Conservation (phyloP, 2,797 vertebrate genomes). For the Gambelia wislizenii region DNA sequence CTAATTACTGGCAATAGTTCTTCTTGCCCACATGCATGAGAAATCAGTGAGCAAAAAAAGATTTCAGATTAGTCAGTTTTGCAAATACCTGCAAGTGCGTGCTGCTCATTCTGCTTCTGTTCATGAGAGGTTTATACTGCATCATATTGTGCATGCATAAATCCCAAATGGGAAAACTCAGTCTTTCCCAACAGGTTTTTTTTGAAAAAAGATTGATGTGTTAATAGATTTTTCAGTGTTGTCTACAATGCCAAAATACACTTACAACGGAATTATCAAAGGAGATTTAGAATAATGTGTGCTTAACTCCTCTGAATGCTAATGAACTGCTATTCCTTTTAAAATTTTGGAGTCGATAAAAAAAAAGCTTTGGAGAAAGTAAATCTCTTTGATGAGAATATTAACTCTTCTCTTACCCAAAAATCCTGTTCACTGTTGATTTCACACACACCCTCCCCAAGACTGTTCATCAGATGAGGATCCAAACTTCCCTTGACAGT, state of each 20-base stretch:
- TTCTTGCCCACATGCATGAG: conserved; percentile 27
- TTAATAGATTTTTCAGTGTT: neutral
- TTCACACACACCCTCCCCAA: too few relatives aligned
- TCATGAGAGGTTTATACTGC: neutral
- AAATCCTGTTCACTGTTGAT: neutral
- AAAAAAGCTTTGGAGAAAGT: neutral
- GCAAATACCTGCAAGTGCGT: neutral
- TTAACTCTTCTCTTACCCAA: neutral
- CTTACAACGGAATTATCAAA: neutral
- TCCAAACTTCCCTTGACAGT: too few relatives aligned
- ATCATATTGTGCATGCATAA: neutral
- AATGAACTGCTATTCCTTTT: neutral
- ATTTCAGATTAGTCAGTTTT: conserved; percentile 25
- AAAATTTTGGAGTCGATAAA: neutral
- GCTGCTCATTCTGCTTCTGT: conserved; percentile 57
- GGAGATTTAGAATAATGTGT: neutral
- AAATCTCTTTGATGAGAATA: neutral
- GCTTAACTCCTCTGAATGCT: neutral
- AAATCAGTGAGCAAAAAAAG: conserved; percentile 48
- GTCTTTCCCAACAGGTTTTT: neutral
- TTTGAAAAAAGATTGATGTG: too few relatives aligned
- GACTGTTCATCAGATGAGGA: too few relatives aligned
- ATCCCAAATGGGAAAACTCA: neutral
- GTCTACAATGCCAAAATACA: neutral
- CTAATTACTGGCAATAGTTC: conserved; percentile 61